phyloP scores from a whole-genome alignment of 2,888 invertebrate genomes.

The Fragum whitleyi region DNA sequence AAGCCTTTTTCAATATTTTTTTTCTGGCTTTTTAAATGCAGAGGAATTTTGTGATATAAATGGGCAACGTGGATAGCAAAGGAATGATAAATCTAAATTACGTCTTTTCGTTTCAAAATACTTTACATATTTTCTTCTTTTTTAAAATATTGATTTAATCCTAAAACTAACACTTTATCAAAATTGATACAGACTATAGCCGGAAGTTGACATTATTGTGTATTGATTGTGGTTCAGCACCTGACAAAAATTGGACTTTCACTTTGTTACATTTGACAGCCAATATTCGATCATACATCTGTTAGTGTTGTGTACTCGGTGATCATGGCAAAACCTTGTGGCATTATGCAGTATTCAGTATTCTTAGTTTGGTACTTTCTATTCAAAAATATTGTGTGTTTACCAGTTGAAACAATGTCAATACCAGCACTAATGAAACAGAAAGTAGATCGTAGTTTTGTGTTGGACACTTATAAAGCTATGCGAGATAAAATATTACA shows the following conservation, averaged over 20 bases:
- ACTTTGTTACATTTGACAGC: conserved; percentile 17
- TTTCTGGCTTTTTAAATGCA: no score
- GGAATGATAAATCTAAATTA: no score
- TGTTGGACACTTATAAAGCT: conserved; percentile 46
- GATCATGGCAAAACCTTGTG: conserved; percentile 20
- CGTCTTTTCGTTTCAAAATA: no score
- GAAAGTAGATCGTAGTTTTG: background rate
- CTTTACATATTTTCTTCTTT: no score
- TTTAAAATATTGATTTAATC: no score
- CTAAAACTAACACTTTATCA: no score
- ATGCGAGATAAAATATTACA: conserved; percentile 55
- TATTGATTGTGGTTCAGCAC: conserved; percentile 13
- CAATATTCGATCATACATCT: conserved; percentile 17
- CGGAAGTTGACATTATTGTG: conserved; percentile 35
- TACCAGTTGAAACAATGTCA: conserved; percentile 37
- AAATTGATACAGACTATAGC: conserved; percentile 48
- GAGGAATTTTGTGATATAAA: no score
- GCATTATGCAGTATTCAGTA: background rate
- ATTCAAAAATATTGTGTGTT: conserved; percentile 45
- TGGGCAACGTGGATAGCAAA: no score
- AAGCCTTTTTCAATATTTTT: conserved; percentile 37
- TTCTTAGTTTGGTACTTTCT: conserved; percentile 25
- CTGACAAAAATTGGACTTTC: conserved; percentile 21
- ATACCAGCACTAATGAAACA: background rate
- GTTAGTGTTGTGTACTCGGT: background rate